Conservation (phyloP, 2,888 invertebrate genomes). For the Sicus ferrugineus region DNA sequence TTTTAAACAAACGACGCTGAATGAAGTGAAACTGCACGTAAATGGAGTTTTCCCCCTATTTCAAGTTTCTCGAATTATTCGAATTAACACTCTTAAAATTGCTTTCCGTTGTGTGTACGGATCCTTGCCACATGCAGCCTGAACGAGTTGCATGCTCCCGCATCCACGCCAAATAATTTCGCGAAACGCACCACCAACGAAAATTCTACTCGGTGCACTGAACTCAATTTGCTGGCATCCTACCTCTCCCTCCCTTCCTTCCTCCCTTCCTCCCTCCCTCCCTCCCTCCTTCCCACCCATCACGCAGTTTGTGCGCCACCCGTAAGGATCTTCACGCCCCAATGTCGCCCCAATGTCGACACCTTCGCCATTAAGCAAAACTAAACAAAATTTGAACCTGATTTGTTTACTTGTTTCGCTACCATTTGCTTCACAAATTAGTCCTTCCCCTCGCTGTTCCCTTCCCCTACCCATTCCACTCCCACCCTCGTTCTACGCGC, state of each 20-base stretch:
- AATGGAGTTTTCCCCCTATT: too few species aligned
- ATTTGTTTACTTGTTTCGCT: constrained; percentile 60
- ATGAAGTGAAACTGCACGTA: not conserved
- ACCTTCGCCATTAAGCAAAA: constrained; percentile 43
- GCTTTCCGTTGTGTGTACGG: not conserved
- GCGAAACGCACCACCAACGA: constrained; percentile 8
- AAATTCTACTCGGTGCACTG: too few species aligned
- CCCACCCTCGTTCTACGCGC: constrained; percentile 32
- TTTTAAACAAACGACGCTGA: not conserved
- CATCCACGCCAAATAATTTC: not conserved
- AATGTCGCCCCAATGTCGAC: not conserved
- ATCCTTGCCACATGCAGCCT: constrained; percentile 12
- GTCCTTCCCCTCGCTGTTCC: constrained; percentile 37
- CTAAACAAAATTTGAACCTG: constrained; percentile 62
- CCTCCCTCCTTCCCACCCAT: not conserved
- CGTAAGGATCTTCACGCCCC: not conserved
- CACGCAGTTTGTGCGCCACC: not conserved
- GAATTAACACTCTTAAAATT: too few species aligned
- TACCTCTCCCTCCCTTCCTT: not conserved
- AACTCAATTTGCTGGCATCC: too few species aligned
- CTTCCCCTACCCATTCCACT: constrained; percentile 22
- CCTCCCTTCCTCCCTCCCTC: not conserved
- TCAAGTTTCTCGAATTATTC: not conserved
- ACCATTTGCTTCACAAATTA: constrained; percentile 41
- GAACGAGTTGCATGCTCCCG: not conserved